Percentiles rank a stretch among this genome's conserved stretches.
Conservation (phyloP, 1,140 invertebrate genomes). For the Brachionus calyciflorus region DNA sequence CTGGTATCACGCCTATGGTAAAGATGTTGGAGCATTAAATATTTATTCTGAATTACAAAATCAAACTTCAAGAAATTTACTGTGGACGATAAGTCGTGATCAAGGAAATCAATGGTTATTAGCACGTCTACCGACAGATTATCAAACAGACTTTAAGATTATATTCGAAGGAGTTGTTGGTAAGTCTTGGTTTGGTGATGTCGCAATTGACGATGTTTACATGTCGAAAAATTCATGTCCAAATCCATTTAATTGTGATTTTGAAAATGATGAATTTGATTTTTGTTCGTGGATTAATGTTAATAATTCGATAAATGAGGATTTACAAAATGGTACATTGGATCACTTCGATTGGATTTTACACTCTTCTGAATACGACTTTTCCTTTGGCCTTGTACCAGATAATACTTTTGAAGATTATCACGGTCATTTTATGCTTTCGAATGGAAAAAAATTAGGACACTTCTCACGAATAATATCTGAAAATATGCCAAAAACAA, state of each 20-base stretch:
- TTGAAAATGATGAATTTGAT: constrained; percentile 30
- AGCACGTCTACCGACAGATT: neutral
- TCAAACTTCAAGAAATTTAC: constrained; percentile 47
- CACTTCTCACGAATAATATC: constrained; percentile 9
- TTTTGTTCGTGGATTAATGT: constrained; percentile 26
- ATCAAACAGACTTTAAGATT: neutral
- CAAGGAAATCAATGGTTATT: constrained; percentile 11
- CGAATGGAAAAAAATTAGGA: constrained; percentile 6
- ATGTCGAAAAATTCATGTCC: constrained; percentile 19
- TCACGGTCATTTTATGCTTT: neutral
- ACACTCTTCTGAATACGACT: neutral
- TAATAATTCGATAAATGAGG: neutral
- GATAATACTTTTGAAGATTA: neutral
- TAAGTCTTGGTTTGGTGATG: constrained; percentile 4
- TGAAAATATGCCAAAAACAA: constrained; percentile 3
- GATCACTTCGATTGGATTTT: constrained; percentile 1
- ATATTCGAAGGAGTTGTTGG: constrained; percentile 35
- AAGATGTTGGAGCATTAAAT: constrained; percentile 52
- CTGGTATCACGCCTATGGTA: constrained; percentile 54
- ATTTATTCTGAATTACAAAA: constrained; percentile 51
- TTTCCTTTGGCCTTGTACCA: neutral
- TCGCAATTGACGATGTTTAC: constrained; percentile 18
- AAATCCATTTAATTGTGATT: constrained; percentile 6
- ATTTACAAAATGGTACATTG: constrained; percentile 14
- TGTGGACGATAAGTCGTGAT: neutral